Evolutionary conservation across 2,113 vertebrate species (phyloP), one percentile per base, ranked within the genome.

Genomic region (Meleagris gallopavo): DNA sequence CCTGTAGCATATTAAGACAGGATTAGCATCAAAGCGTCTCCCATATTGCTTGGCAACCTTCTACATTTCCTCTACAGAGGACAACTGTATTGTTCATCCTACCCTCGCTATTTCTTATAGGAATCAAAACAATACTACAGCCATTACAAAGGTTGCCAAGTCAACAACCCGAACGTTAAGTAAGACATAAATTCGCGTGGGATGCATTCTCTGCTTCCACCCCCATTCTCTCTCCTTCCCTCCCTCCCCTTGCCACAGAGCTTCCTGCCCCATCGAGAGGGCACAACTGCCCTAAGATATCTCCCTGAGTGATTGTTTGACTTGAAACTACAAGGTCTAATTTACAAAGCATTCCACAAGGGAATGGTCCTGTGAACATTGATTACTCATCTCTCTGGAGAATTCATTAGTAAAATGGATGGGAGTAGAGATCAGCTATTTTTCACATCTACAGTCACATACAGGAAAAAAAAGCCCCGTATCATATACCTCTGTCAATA

Each of bases 21-120:
- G 86, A 91, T 91, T 55, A 88, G 41, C 45, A 73, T 70, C 22
- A 13, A 65, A 80, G 24, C 52, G 21, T 67, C 91, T 94, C 70
- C 67, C 13, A 2, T 27, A 19, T 72, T 89, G 36, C 27, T 65
- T 45, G 36, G 81, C n/a, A 34, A 8, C 24, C 50, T 71, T n/a
- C 30, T 76, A 66, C 19, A 61, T 61, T 84, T 82, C 0, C 2
- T 54, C 67, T 30, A 43, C 25, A 67, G 34, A 58, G 38, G 29
- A 70, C 55, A 85, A 77, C 27, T 0, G 0, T 2, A 6, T 34
- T 62, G 74, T 55, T 76, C 54, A 36, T 43, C 9, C 50, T 54
- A 61, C 32, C 16, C 73, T 64, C 45, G 11, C 13, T 41, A 14
- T 45, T 54, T 50, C 50, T 50, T 48, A 66, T 0, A 73, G 75